These are phyloP conservation scores for Sus scrofa DNA, from an alignment of 2,113 vertebrate genomes.

Conservation along the genomic window DNA sequence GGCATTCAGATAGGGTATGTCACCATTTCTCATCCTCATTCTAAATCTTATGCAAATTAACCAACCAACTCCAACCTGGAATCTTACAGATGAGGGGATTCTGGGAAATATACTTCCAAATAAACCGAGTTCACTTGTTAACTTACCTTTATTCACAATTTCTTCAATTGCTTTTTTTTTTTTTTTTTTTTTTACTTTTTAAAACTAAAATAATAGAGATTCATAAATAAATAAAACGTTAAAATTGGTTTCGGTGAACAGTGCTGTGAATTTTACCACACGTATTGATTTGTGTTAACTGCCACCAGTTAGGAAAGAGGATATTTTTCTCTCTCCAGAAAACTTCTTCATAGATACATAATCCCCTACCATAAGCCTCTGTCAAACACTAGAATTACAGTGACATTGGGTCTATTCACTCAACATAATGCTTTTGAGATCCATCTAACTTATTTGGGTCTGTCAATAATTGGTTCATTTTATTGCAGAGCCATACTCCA, in stretches of 20 bases:
- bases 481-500: not conserved
- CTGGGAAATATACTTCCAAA: not conserved
- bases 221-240: not conserved
- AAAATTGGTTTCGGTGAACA: not conserved
- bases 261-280: not conserved
- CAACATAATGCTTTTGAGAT: not conserved
- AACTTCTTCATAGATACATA: not conserved
- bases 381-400: not conserved
- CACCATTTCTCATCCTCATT: not conserved
- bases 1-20: not conserved
- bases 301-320: not conserved
- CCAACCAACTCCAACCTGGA: not conserved
- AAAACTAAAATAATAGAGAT: not conserved
- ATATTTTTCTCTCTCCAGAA: not conserved
- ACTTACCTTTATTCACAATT: not conserved
- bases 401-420: not conserved
- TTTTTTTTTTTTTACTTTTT: not conserved
- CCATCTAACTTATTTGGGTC: not conserved
- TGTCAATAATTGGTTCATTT: not conserved
- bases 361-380: not conserved
- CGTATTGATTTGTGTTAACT: not conserved
- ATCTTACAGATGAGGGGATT: not conserved
- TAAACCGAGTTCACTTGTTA: not conserved
- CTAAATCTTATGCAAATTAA: not conserved
- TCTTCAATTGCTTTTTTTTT: not conserved